Conservation (phyloP, 2,888 invertebrate genomes). For the Lepeophtheirus nordmannii region DNA sequence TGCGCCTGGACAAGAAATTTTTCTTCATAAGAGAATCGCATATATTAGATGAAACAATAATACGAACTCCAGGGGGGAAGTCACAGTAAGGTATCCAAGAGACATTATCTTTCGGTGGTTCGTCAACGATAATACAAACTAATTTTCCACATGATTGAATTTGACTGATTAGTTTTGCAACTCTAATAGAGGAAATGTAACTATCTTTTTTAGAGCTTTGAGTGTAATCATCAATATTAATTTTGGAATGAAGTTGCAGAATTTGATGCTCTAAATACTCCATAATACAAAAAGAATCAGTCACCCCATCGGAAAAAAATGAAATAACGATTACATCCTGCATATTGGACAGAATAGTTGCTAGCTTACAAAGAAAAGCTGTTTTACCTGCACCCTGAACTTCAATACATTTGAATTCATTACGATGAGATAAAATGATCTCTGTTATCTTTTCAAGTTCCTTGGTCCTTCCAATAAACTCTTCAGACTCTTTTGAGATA, state of each 20-base stretch:
- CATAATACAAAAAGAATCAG: neutral
- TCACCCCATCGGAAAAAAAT: neutral
- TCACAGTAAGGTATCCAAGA: neutral
- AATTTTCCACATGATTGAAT: neutral
- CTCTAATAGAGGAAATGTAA: neutral
- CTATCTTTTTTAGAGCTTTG: neutral
- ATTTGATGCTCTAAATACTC: constrained; percentile 3
- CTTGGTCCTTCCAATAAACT: neutral
- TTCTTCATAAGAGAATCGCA: neutral
- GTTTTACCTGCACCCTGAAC: neutral
- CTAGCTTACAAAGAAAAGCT: neutral
- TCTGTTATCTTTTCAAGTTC: neutral
- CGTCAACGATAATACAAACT: neutral
- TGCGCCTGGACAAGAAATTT: neutral
- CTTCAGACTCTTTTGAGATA: neutral
- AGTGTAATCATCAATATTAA: neutral
- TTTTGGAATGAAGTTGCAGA: neutral
- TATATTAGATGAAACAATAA: neutral
- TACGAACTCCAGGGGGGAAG: neutral
- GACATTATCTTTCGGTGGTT: neutral
- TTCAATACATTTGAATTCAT: neutral
- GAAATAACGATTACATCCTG: neutral
- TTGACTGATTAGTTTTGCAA: neutral
- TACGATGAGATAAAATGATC: neutral
- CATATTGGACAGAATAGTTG: neutral